phyloP scores from a whole-genome alignment of 2,888 invertebrate species.

The Panopea generosa region DNA sequence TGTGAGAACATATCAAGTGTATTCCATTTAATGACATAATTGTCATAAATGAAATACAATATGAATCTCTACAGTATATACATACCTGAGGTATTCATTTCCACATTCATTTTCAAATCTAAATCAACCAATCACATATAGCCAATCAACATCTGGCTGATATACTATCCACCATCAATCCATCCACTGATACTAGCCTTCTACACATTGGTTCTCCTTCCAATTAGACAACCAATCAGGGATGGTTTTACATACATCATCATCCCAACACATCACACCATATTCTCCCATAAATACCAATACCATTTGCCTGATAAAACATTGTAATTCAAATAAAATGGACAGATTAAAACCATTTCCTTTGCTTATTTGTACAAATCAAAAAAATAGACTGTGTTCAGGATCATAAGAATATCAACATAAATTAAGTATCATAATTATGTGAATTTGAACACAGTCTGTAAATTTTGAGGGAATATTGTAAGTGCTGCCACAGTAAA shows the following conservation, averaged over 20 bases:
- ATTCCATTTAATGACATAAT: neutral
- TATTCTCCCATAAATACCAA: slow-evolving; percentile 48
- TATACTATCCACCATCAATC: slow-evolving; percentile 44
- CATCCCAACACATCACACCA: slow-evolving; percentile 59
- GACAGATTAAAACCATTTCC: too few species aligned
- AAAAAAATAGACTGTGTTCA: too few species aligned
- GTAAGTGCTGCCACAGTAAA: too few species aligned
- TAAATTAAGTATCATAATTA: too few species aligned
- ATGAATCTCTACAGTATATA: too few species aligned
- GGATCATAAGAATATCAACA: too few species aligned
- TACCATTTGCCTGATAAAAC: slow-evolving; percentile 68
- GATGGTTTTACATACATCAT: slow-evolving; percentile 54
- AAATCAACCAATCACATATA: slow-evolving; percentile 37
- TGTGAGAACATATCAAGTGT: too few species aligned
- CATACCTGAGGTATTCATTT: too few species aligned
- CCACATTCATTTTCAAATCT: too few species aligned
- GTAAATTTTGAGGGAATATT: too few species aligned
- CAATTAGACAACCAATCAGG: slow-evolving; percentile 64
- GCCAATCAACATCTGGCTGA: slow-evolving; percentile 54
- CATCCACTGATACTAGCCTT: slow-evolving; percentile 48
- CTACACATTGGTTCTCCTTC: slow-evolving; percentile 59
- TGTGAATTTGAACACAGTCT: too few species aligned
- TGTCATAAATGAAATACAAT: neutral
- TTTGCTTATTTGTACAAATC: too few species aligned
- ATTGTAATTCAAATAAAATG: slow-evolving; percentile 34